These are phyloP conservation scores for Phytoseiulus persimilis DNA, from an alignment of 2,888 invertebrate genomes.

Conservation along the genomic window DNA sequence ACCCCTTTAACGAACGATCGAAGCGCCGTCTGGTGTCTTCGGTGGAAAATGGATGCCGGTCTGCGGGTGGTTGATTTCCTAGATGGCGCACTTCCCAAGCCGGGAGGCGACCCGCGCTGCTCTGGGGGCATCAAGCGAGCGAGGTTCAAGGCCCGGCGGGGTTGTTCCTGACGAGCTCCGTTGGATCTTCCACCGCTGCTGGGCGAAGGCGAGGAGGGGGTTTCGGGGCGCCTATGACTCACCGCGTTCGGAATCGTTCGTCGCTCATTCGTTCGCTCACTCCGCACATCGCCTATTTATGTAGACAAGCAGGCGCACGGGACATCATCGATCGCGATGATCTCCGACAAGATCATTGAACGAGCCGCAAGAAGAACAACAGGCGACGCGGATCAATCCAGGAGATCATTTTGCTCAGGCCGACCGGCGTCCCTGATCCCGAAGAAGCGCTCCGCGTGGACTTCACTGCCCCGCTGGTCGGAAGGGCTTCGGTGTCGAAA, in stretches of 20 bases:
- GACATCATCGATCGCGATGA: not conserved
- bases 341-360: not conserved
- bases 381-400: too few species aligned
- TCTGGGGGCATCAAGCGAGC: not conserved
- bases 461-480: too few species aligned
- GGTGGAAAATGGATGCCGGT: conserved; percentile 8
- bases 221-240: not conserved
- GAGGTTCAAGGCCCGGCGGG: not conserved
- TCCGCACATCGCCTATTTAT: not conserved
- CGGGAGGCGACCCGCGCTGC: not conserved
- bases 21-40: conserved; percentile 22
- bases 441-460: too few species aligned
- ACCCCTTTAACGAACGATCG: conserved; percentile 34
- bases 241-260: not conserved
- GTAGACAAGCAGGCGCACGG: not conserved
- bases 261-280: not conserved
- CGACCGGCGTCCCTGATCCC: too few species aligned
- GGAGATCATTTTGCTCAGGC: too few species aligned
- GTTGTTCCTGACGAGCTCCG: not conserved
- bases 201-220: not conserved
- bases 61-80: conserved; percentile 29
- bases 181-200: not conserved
- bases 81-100: conserved; percentile 12
- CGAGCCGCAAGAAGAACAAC: too few species aligned
- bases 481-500: not conserved